Evolutionary conservation across 1,140 invertebrate species (phyloP).

Genomic region (Diorhabda elongata): DNA sequence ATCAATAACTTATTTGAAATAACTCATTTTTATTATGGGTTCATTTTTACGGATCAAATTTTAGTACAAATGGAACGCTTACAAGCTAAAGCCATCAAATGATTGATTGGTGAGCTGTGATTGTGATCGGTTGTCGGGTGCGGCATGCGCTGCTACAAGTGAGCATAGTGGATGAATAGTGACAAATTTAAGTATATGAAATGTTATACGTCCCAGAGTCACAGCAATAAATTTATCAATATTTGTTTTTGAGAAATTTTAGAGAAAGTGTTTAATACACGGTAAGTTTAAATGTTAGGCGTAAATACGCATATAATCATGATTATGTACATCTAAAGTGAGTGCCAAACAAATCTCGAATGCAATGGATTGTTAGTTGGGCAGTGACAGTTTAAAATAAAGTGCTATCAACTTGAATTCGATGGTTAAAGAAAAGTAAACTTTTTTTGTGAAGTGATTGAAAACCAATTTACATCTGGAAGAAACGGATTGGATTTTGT

Average conservation of each 20-base stretch:
- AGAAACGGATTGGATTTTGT: constrained; percentile 15
- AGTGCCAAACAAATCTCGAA: constrained; percentile 30
- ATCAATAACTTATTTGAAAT: too few relatives aligned
- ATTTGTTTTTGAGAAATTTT: constrained; percentile 25
- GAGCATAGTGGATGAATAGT: constrained; percentile 22
- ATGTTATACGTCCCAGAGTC: constrained; percentile 26
- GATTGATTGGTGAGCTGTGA: not conserved
- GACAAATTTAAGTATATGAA: constrained; percentile 22
- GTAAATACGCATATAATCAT: constrained; percentile 10
- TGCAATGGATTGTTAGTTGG: constrained; percentile 30
- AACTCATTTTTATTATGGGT: too few relatives aligned
- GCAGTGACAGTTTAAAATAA: constrained; percentile 35
- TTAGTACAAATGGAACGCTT: too few relatives aligned
- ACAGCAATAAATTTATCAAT: constrained; percentile 22
- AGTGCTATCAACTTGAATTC: constrained; percentile 26
- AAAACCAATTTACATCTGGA: constrained; percentile 9
- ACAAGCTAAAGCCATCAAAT: too few relatives aligned
- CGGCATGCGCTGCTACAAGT: constrained; percentile 27
- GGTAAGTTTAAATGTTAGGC: constrained; percentile 29
- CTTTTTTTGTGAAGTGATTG: constrained; percentile 24
- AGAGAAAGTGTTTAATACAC: constrained; percentile 28
- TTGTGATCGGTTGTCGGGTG: constrained; percentile 24
- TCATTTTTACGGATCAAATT: too few relatives aligned
- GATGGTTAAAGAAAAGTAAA: constrained; percentile 19
- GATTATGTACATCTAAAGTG: constrained; percentile 13